A percentile compares a stretch with the other conserved stretches of the same genome.
Conservation (phyloP, 2,797 vertebrate genomes). For the Eospalax fontanierii region DNA sequence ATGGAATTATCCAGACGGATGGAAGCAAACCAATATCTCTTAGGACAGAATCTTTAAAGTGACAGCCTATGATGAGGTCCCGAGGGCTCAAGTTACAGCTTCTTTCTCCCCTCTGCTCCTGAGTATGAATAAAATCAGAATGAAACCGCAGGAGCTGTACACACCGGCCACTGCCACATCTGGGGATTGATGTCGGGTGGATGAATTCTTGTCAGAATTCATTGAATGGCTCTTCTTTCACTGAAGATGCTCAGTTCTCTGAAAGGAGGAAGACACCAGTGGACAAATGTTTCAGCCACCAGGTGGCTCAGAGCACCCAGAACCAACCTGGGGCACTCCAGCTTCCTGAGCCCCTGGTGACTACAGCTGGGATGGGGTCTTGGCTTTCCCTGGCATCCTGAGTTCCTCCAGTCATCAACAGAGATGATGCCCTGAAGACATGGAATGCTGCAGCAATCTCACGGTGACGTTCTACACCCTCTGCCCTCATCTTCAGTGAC, state of each 20-base stretch:
- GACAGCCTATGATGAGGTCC: neutral
- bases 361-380: neutral
- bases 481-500: neutral
- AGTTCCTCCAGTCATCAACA: neutral
- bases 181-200: too few relatives aligned
- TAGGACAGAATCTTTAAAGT: neutral
- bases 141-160: neutral
- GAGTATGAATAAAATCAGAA: neutral
- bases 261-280: neutral
- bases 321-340: fast-evolving
- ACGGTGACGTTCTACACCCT: neutral
- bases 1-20: neutral
- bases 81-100: neutral
- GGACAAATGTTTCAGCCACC: neutral
- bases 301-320: neutral
- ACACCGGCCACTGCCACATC: neutral
- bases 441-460: neutral
- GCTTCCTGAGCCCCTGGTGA: neutral
- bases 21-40: neutral
- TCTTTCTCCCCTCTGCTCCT: neutral
- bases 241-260: neutral
- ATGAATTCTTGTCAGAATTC: neutral
- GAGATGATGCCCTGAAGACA: neutral
- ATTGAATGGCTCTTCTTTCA: neutral
- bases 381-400: neutral